phyloP scores from a whole-genome alignment of 2,888 invertebrate species.

The Venusia cambrica region DNA sequence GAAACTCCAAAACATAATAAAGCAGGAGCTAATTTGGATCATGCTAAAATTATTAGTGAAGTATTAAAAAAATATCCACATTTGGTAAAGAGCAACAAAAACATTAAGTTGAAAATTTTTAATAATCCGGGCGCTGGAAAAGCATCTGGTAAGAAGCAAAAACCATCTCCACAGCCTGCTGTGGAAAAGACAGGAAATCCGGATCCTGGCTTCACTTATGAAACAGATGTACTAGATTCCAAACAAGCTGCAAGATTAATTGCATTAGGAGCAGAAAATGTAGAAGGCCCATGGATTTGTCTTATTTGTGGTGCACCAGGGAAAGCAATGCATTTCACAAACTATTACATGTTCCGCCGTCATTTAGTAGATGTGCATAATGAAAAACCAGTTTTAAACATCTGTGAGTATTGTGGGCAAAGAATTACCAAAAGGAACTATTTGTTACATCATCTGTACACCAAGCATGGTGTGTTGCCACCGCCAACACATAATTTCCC shows the following conservation, averaged over 20 bases:
- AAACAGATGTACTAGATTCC: constrained; percentile 80
- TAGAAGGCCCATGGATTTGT: constrained; percentile 91
- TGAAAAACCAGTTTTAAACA: constrained; percentile 87
- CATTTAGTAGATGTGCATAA: constrained; percentile 91
- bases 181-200: constrained; percentile 41
- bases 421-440: constrained; percentile 87
- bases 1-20: constrained; percentile 83
- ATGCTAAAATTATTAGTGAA: constrained; percentile 93
- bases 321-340: constrained; percentile 85
- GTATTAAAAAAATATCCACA: constrained; percentile 94
- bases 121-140: constrained; percentile 71
- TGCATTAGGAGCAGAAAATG: constrained; percentile 82
- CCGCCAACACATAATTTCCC: constrained; percentile 87
- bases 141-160: constrained; percentile 35
- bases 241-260: constrained; percentile 83
- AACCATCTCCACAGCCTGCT: constrained; percentile 25
- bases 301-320: constrained; percentile 86
- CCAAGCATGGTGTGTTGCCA: constrained; percentile 89
- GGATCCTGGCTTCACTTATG: constrained; percentile 57
- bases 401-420: constrained; percentile 93
- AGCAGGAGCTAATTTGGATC: constrained; percentile 79
- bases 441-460: constrained; percentile 88
- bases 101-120: constrained; percentile 92
- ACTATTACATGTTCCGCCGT: constrained; percentile 89
- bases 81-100: constrained; percentile 92